Percentiles rank a stretch among this genome's conserved stretches.
Conservation (phyloP, 2,888 invertebrate genomes). For the Pseudococcus viburni region DNA sequence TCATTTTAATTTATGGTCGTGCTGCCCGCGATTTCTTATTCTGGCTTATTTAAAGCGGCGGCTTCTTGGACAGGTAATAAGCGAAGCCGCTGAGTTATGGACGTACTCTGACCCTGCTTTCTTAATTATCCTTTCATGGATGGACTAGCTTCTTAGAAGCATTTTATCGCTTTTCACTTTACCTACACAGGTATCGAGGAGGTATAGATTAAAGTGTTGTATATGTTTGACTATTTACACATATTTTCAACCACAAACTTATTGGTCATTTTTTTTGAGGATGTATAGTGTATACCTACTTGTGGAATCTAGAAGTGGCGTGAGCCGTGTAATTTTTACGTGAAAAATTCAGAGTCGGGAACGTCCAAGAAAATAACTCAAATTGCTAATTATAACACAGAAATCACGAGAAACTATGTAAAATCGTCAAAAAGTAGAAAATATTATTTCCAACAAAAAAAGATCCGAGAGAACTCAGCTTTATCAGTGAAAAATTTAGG, state of each 20-base stretch:
- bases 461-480: too few species aligned
- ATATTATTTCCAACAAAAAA: too few species aligned
- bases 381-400: too few species aligned
- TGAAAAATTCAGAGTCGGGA: too few species aligned
- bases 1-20: conserved; percentile 64
- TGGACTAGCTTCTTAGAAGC: conserved; percentile 62
- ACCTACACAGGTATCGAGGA: neutral
- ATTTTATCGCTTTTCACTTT: conserved; percentile 56
- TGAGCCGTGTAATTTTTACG: too few species aligned
- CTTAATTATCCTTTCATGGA: conserved; percentile 59
- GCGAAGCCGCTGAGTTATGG: conserved; percentile 64
- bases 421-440: too few species aligned
- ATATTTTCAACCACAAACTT: neutral
- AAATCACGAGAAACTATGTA: too few species aligned
- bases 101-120: conserved; percentile 64
- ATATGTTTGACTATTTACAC: neutral
- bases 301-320: too few species aligned
- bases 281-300: too few species aligned
- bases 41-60: conserved; percentile 63
- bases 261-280: too few species aligned
- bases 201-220: neutral
- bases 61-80: conserved; percentile 64
- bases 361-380: too few species aligned
- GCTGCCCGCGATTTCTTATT: conserved; percentile 63
- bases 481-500: too few species aligned